Percentiles rank a stretch among this genome's conserved stretches.
Conservation (phyloP, 2,888 invertebrate genomes). For the Nysson spinosus region DNA sequence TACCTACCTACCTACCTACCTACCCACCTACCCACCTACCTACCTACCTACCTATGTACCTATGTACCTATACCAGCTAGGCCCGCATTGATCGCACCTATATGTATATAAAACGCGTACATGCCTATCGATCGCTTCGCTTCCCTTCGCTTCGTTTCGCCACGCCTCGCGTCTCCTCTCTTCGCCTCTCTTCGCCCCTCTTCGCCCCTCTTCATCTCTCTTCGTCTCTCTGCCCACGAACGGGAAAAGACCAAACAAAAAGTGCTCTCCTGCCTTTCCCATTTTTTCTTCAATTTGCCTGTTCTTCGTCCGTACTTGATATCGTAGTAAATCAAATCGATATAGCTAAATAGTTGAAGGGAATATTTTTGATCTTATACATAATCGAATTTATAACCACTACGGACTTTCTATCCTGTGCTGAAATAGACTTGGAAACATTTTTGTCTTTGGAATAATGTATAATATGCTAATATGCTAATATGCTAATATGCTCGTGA, state of each 20-base stretch:
- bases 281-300: too few relatives aligned
- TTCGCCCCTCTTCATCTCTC: constrained; percentile 15
- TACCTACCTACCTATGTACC: constrained; percentile 57
- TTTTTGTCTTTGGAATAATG: too few relatives aligned
- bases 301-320: too few relatives aligned
- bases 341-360: too few relatives aligned
- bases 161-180: constrained; percentile 23
- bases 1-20: constrained; percentile 58
- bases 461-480: too few relatives aligned
- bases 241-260: constrained; percentile 41
- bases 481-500: too few relatives aligned
- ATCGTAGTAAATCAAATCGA: too few relatives aligned
- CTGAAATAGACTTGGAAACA: too few relatives aligned
- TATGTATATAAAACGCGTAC: constrained; percentile 62
- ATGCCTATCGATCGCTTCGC: constrained; percentile 57
- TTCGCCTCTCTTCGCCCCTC: constrained; percentile 12
- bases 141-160: constrained; percentile 31
- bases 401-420: too few relatives aligned
- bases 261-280: constrained; percentile 21
- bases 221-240: constrained; percentile 16
- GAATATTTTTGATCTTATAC: too few relatives aligned
- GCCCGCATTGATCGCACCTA: constrained; percentile 59
- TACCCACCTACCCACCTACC: too few relatives aligned
- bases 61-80: constrained; percentile 55
- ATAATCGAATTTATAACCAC: too few relatives aligned